phyloP scores from a whole-genome alignment of 2,888 invertebrate species.

The Netelia fuscicornis region DNA sequence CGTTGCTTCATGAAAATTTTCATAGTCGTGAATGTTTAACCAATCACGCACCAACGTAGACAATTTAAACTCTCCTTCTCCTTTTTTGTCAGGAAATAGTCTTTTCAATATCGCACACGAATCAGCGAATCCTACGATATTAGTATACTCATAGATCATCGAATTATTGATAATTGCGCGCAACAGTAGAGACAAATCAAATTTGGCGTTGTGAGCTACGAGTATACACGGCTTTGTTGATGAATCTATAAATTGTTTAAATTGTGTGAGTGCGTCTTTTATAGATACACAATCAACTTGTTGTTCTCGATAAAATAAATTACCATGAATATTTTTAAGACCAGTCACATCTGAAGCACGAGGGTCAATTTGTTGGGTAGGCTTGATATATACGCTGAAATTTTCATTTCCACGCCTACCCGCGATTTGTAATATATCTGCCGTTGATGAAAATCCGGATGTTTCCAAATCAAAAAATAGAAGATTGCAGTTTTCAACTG shows the following conservation, averaged over 20 bases:
- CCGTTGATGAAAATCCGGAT: constrained; percentile 33
- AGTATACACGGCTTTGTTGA: too few relatives aligned
- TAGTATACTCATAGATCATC: too few relatives aligned
- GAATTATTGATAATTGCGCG: too few relatives aligned
- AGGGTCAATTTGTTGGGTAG: constrained; percentile 54
- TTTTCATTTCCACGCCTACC: constrained; percentile 9
- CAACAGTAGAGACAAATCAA: too few relatives aligned
- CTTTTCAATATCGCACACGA: too few relatives aligned
- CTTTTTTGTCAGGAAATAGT: too few relatives aligned
- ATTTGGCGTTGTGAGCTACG: too few relatives aligned
- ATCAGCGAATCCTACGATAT: too few relatives aligned
- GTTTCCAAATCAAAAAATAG: constrained; percentile 50
- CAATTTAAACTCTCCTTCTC: too few relatives aligned
- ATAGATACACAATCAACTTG: constrained; percentile 32
- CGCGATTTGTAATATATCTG: constrained; percentile 51
- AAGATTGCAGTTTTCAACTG: constrained; percentile 15
- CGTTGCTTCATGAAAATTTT: too few relatives aligned
- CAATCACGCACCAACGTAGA: too few relatives aligned
- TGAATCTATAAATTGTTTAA: neutral
- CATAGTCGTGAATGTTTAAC: too few relatives aligned
- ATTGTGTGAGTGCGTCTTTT: constrained; percentile 37
- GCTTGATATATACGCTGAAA: constrained; percentile 66
- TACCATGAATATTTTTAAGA: constrained; percentile 52
- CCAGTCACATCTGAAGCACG: constrained; percentile 59
- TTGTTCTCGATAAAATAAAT: constrained; percentile 58